Evolutionary conservation across 2,797 vertebrate genomes (phyloP).

Genomic region (Mus minutoides): DNA sequence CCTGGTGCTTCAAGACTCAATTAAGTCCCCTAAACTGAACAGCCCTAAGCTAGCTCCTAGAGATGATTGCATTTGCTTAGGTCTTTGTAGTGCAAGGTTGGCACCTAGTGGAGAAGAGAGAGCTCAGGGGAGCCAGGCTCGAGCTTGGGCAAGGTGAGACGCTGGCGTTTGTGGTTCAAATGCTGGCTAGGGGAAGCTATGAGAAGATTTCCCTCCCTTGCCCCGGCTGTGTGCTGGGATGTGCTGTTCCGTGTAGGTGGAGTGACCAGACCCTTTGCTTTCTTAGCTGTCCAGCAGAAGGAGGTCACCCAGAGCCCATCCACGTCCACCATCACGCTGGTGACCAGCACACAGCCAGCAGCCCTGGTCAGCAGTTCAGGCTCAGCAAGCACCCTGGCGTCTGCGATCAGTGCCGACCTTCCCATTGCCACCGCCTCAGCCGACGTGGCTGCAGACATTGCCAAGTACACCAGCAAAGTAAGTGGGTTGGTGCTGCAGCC

Average conservation of each 20-base stretch:
- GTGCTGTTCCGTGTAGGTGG: rapidly evolving
- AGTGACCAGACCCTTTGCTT: conserved; percentile 65
- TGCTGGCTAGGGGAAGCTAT: rapidly evolving
- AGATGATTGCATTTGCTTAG: neutral
- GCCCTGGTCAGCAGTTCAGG: conserved; percentile 90
- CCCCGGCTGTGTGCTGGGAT: neutral
- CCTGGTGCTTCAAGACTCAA: neutral
- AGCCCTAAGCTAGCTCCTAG: neutral
- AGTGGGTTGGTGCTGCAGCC: conserved; percentile 66
- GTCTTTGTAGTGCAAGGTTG: neutral
- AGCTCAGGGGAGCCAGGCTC: neutral
- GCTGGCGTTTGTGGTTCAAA: too few species aligned
- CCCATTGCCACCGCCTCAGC: conserved; percentile 96
- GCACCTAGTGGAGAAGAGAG: neutral
- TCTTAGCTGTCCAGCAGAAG: conserved; percentile 93
- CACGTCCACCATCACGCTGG: conserved; percentile 94
- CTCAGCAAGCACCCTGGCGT: conserved; percentile 87
- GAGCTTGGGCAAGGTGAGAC: neutral
- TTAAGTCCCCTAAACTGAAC: too few species aligned
- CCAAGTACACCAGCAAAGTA: conserved; percentile 99
- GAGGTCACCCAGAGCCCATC: conserved; percentile 93
- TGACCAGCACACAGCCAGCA: conserved; percentile 93
- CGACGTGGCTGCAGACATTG: conserved; percentile 97
- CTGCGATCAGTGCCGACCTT: conserved; percentile 90
- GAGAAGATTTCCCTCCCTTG: rapidly evolving